These are phyloP conservation scores for Tragelaphus oryx DNA, from an alignment of 2,797 vertebrate species.

Conservation along the genomic window DNA sequence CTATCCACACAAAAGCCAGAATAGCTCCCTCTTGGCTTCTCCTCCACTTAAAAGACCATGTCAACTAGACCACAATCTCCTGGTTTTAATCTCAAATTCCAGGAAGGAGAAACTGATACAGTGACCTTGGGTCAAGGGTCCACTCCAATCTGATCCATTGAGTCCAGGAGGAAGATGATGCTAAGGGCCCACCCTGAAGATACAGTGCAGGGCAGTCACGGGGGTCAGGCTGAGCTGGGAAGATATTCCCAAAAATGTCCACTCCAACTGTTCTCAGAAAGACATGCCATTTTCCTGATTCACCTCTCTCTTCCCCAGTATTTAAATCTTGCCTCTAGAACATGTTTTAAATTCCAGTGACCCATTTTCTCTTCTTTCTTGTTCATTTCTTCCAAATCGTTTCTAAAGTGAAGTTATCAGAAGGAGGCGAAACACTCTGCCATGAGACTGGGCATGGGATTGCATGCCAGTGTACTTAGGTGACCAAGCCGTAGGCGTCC, in stretches of 20 bases:
- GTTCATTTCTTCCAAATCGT: neutral
- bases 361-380: neutral
- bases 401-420: neutral
- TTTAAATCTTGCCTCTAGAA: neutral
- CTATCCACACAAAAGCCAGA: rapidly evolving
- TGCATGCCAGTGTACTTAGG: neutral
- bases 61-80: neutral
- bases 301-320: neutral
- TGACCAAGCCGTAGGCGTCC: too few species aligned
- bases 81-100: neutral
- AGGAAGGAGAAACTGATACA: neutral
- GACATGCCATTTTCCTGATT: neutral
- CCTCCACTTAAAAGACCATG: neutral
- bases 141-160: neutral
- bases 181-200: neutral
- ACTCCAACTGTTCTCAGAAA: neutral
- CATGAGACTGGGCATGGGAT: rapidly evolving
- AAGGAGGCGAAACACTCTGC: neutral
- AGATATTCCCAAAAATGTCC: neutral
- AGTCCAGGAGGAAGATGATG: neutral
- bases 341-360: neutral
- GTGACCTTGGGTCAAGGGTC: neutral
- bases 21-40: rapidly evolving
- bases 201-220: rapidly evolving
- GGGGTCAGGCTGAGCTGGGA: neutral